Base-by-base conservation (phyloP, 2,888 invertebrate genomes). In the Phaedon cochleariae region DNA sequence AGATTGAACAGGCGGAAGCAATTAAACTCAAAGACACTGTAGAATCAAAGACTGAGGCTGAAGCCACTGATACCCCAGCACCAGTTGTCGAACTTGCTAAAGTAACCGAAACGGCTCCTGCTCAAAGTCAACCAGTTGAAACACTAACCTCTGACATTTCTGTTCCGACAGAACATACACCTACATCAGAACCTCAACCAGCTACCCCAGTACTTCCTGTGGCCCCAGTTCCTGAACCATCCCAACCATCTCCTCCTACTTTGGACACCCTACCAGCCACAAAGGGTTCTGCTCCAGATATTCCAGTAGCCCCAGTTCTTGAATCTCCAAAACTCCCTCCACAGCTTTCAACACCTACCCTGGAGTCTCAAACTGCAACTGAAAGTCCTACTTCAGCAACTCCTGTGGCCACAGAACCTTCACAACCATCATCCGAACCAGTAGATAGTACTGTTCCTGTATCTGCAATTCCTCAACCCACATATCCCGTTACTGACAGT, bases 121-220 rank as follows among this genome's bases (percentile, higher is more conserved):
- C 4, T 15, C 26, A n/a, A n/a, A n/a, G n/a, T n/a, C n/a, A 22
- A 46, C 41, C n/a, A 41, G 15, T 57, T 62, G 51, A 51, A 48
- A 45, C 48, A 58, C 61, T 52, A 61, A 10, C 46, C n/a, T 7
- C 64, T 31, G 15, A 41, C 22, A 5, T 58, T 48, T 54, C 31
- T 53, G 55, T 57, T 54, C 69, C 75, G 45, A 71, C 71, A 54
- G 65, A 69, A 22, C 64, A 73, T n/a, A 65, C 71, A 51, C 70
- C 68, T 61, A 65, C 48, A 54, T 18, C 63, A 54, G 20, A 41
- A 59, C 26, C 64, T 49, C 53, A 37, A 45, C 34, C 59, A 53
- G 20, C 1, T 15, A 10, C 41, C 12, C 15, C n/a, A 41, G 41
- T 10, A 41, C 15, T 6, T 41, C 41, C 41, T 41, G 41, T 41